Evolutionary conservation across 2,888 invertebrate species (phyloP), one percentile per base, ranked within the genome.

Genomic region (Trachelus troglodyta): DNA sequence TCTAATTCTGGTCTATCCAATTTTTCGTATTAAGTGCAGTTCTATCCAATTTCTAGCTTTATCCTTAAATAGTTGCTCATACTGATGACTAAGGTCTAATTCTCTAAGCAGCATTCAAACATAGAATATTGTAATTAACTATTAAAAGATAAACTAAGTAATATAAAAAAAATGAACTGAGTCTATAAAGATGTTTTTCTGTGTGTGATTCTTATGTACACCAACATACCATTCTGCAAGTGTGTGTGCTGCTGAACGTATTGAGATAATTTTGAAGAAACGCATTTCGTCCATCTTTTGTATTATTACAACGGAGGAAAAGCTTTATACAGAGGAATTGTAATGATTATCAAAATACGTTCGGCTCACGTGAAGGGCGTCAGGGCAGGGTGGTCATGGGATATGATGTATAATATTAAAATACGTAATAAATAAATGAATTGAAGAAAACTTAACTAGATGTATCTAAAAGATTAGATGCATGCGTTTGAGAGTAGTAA

Each of bases 181-280:
- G 23, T 56, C 56, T 83, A 87, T 87, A 89, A 80, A 86, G 85
- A 87, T 89, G 88, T 91, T 90, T 90, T 91, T 91, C 89, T 92
- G 91, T 92, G 93, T 93, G 92, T 92, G 89, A 92, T 92, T 92
- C 92, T 93, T 92, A 93, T 92, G 93, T 94, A 94, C 94, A 94
- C 94, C 94, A 94, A 94, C 94, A 94, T 94, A 94, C 94, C 94
- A 94, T 94, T 94, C 94, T 94, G 91, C 90, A 90, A 89, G 90
- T 90, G 90, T 90, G 86, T 87, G 87, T 85, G 83, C 79, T 82
- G 85, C 86, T 76, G 85, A 89, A 89, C 89, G 89, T 87, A 89
- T 89, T 89, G 90, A 85, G 89, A 89, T 85, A 81, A 77, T 81
- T 69, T 23, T 75, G 76, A 76, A 82, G 68, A 74, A 75, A 80